phyloP scores from a whole-genome alignment of 2,888 invertebrate genomes.

The Hyposoter didymator region DNA sequence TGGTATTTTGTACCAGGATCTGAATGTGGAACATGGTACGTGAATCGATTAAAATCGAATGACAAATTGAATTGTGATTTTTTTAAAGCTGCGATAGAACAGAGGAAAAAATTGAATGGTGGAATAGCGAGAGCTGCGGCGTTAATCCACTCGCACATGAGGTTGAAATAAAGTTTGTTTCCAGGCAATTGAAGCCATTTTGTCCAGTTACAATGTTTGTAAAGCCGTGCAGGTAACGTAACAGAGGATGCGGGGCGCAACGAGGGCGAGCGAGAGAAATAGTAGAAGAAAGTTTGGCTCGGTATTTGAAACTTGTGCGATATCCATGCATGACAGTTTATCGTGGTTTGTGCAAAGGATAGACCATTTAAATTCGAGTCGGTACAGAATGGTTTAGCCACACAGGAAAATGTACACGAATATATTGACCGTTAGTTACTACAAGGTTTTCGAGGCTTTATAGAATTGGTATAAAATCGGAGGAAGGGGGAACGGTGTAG shows the following conservation, averaged over 20 bases:
- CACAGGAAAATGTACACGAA: constrained; percentile 14
- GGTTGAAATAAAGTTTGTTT: constrained; percentile 20
- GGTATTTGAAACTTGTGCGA: constrained; percentile 17
- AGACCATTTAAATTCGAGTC: constrained; percentile 63
- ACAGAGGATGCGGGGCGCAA: not conserved
- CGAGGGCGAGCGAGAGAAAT: not conserved
- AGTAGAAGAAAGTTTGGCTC: constrained; percentile 2
- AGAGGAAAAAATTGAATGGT: constrained; percentile 2
- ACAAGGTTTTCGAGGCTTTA: constrained; percentile 77
- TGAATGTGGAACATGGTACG: not conserved
- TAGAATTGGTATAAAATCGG: constrained; percentile 72
- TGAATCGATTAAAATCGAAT: not conserved
- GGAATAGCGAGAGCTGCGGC: not conserved
- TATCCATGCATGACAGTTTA: not conserved
- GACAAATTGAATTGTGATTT: too few species aligned
- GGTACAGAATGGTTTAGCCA: constrained; percentile 5
- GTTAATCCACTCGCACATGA: not conserved
- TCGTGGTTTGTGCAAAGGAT: constrained; percentile 32
- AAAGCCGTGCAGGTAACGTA: constrained; percentile 28
- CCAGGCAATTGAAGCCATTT: constrained; percentile 61
- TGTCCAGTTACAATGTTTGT: constrained; percentile 42
- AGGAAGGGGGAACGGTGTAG: constrained; percentile 55
- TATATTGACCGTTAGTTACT: constrained; percentile 75
- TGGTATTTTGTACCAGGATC: not conserved
- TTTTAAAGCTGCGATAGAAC: not conserved